Evolutionary conservation across 2,797 vertebrate genomes (phyloP).

Genomic region (Anguilla obscura): DNA sequence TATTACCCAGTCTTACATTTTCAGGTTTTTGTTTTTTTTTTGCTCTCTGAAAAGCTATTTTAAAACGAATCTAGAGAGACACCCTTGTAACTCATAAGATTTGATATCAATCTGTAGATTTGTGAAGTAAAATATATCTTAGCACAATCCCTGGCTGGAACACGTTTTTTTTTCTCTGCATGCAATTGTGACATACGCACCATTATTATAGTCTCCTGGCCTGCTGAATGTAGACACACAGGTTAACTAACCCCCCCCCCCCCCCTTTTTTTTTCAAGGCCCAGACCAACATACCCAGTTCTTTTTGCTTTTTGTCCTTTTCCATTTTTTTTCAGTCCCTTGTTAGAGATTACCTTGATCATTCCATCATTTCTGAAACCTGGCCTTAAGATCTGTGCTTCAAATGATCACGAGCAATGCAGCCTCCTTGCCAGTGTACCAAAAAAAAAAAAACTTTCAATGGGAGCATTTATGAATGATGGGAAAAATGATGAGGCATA

Average conservation of each 20-base stretch:
- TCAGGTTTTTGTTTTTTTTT: background rate
- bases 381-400: background rate
- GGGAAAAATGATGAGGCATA: background rate
- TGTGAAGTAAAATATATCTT: slow-evolving; percentile 1
- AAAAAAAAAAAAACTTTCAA: background rate
- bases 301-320: background rate
- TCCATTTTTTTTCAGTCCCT: background rate
- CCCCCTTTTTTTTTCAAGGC: no score
- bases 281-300: background rate
- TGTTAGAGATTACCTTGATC: background rate
- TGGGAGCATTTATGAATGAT: background rate
- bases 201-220: background rate
- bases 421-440: background rate
- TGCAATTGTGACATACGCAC: background rate
- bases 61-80: background rate
- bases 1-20: background rate
- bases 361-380: background rate
- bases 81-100: background rate
- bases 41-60: background rate
- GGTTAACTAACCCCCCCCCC: no score
- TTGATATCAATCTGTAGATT: background rate
- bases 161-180: background rate
- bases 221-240: background rate
- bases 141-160: background rate
- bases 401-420: background rate